A percentile compares a stretch with the other conserved stretches of the same genome.
Evolutionary conservation across 2,888 invertebrate species (phyloP).

Genomic region (Druceiella hillmani): DNA sequence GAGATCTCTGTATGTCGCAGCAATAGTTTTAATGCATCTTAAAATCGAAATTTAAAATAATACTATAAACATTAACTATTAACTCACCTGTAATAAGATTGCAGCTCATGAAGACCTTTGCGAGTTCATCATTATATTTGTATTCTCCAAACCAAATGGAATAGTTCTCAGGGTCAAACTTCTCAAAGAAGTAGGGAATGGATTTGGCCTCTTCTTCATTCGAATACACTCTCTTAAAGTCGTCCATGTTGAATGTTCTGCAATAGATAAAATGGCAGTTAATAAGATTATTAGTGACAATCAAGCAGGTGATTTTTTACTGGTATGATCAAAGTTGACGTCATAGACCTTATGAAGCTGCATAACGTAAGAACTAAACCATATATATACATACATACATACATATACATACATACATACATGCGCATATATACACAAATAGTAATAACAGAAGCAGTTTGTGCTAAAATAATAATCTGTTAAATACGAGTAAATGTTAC

Average conservation of each 20-base stretch:
- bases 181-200: constrained; percentile 96
- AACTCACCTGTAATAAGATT: constrained; percentile 89
- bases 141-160: constrained; percentile 98
- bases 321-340: too few species aligned
- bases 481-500: too few species aligned
- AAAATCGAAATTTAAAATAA: too few species aligned
- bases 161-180: constrained; percentile 93
- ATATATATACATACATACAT: too few species aligned
- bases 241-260: constrained; percentile 90
- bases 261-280: constrained; percentile 24
- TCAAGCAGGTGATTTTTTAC: constrained; percentile 1
- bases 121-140: constrained; percentile 89
- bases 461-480: too few species aligned
- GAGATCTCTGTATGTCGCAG: constrained; percentile 8
- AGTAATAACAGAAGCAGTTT: too few species aligned
- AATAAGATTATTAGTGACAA: background rate
- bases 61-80: too few species aligned
- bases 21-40: too few species aligned
- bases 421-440: too few species aligned
- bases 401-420: too few species aligned
- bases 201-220: constrained; percentile 93
- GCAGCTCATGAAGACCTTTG: constrained; percentile 95
- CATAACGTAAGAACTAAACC: too few species aligned
- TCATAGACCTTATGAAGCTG: too few species aligned
- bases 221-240: constrained; percentile 95